phyloP scores from a whole-genome alignment of 2,888 invertebrate genomes.

The Rhagophthalmus giganteus region DNA sequence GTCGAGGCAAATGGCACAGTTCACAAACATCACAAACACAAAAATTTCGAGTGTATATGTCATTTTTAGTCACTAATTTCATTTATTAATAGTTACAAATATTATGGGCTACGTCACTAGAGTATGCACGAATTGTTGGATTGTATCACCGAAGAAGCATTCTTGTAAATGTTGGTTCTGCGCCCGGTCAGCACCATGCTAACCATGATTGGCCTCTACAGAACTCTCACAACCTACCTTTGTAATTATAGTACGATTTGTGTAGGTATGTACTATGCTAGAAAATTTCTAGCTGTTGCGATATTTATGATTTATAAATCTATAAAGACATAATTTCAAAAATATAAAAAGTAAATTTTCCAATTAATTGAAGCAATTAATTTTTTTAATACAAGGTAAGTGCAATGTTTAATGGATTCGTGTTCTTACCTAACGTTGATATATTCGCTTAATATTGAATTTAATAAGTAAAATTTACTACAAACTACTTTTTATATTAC shows the following conservation, averaged over 20 bases:
- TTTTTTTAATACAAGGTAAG: too few species aligned
- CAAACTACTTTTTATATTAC: too few species aligned
- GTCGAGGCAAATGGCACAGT: slow-evolving; percentile 32
- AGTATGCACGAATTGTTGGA: slow-evolving; percentile 28
- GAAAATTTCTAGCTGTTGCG: not conserved
- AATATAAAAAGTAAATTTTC: too few species aligned
- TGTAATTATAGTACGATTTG: slow-evolving; percentile 34
- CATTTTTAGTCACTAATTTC: slow-evolving; percentile 25
- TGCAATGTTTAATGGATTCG: too few species aligned
- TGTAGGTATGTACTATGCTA: slow-evolving; percentile 14
- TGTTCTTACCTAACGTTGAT: too few species aligned
- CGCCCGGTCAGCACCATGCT: slow-evolving; percentile 41
- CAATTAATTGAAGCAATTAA: too few species aligned
- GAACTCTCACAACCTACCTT: slow-evolving; percentile 38
- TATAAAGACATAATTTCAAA: too few species aligned
- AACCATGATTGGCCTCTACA: slow-evolving; percentile 30
- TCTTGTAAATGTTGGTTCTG: slow-evolving; percentile 34
- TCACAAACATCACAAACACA: slow-evolving; percentile 31
- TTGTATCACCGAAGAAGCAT: slow-evolving; percentile 39
- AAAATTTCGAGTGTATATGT: slow-evolving; percentile 16
- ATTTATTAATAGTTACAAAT: slow-evolving; percentile 11
- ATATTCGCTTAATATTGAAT: too few species aligned
- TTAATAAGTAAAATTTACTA: too few species aligned
- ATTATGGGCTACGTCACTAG: slow-evolving; percentile 15
- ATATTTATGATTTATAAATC: too few species aligned